Evolutionary conservation across 2,113 vertebrate genomes (phyloP).

Genomic region (Zosterops japonicus): DNA sequence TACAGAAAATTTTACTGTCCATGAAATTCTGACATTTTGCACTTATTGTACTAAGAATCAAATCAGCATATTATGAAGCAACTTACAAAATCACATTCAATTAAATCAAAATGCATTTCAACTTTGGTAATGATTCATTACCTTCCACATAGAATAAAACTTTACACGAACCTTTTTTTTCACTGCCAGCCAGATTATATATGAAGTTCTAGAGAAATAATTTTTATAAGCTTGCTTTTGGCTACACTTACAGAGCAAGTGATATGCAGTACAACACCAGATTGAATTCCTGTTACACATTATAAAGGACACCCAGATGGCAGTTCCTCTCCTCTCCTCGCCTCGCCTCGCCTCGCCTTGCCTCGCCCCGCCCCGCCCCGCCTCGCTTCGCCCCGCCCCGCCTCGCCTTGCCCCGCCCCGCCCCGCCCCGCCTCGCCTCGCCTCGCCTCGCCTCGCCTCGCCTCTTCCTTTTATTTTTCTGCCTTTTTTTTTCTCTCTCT

Average conservation of each 20-base stretch:
- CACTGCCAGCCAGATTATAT: background rate
- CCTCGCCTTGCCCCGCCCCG: background rate
- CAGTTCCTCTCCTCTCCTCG: background rate
- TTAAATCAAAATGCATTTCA: background rate
- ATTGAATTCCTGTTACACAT: background rate
- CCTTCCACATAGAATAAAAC: background rate
- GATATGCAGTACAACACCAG: background rate
- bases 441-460: background rate
- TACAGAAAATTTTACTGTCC: background rate
- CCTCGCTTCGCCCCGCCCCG: too few relatives aligned
- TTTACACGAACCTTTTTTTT: background rate
- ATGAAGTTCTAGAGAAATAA: background rate
- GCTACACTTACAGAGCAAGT: background rate
- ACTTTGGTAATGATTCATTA: background rate
- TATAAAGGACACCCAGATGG: background rate
- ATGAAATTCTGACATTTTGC: background rate
- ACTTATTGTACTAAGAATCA: background rate
- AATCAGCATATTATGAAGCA: background rate
- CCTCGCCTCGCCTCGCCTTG: background rate
- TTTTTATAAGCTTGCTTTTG: background rate
- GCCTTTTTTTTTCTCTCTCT: background rate
- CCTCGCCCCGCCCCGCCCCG: background rate
- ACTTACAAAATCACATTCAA: background rate
- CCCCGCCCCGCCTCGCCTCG: background rate
- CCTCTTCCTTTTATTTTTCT: background rate